phyloP scores from a whole-genome alignment of 2,888 invertebrate species.

The Cheilosia grossa region DNA sequence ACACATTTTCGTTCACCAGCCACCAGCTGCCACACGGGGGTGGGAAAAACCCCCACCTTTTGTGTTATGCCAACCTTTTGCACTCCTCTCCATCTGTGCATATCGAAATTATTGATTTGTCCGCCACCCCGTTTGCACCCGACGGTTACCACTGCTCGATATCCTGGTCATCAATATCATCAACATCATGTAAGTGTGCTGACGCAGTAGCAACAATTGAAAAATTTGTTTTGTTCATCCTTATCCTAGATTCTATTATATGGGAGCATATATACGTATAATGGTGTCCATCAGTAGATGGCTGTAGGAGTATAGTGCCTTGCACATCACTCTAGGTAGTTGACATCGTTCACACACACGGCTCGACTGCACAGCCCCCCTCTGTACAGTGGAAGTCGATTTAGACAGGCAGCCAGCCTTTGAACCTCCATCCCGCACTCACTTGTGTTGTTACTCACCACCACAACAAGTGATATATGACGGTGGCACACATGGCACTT shows the following conservation, averaged over 20 bases:
- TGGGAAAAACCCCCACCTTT: slow-evolving; percentile 7
- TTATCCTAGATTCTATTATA: slow-evolving; percentile 36
- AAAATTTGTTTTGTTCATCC: slow-evolving; percentile 51
- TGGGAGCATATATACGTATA: background rate
- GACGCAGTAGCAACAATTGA: slow-evolving; percentile 74
- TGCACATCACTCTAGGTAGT: slow-evolving; percentile 66
- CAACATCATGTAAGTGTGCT: slow-evolving; percentile 65
- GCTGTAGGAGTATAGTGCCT: slow-evolving; percentile 19
- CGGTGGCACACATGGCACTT: slow-evolving; percentile 72
- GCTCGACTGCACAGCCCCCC: slow-evolving; percentile 21
- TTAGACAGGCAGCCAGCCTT: slow-evolving; percentile 27
- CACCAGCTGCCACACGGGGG: slow-evolving; percentile 11
- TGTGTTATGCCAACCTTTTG: slow-evolving; percentile 18
- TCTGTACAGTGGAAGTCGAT: slow-evolving; percentile 24
- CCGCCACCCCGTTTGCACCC: background rate
- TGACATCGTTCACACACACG: slow-evolving; percentile 61
- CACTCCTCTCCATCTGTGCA: slow-evolving; percentile 42
- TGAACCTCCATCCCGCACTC: slow-evolving; percentile 3
- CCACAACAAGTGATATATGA: slow-evolving; percentile 74
- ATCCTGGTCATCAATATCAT: slow-evolving; percentile 65
- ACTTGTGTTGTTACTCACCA: slow-evolving; percentile 24
- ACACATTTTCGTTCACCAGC: slow-evolving; percentile 39
- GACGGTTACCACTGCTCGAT: slow-evolving; percentile 31
- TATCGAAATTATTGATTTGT: slow-evolving; percentile 64
- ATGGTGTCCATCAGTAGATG: slow-evolving; percentile 6